phyloP scores from a whole-genome alignment of 2,113 vertebrate genomes.

The Nothoprocta pentlandii region DNA sequence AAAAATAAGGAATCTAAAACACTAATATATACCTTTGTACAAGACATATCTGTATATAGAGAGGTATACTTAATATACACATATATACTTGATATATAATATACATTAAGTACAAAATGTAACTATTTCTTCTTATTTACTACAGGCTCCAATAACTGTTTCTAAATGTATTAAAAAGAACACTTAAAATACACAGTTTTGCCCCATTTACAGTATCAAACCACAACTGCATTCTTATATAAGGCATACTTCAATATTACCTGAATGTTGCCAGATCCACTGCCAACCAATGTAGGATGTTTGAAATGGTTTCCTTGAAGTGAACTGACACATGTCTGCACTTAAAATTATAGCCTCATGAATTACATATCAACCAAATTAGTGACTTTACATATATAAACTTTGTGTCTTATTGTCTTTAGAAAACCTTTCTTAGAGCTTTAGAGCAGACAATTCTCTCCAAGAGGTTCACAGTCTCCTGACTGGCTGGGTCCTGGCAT shows the following conservation, averaged over 20 bases:
- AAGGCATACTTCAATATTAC: neutral
- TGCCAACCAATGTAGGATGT: neutral
- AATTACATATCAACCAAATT: neutral
- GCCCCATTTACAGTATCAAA: neutral
- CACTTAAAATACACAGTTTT: neutral
- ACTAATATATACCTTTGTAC: neutral
- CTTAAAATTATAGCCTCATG: neutral
- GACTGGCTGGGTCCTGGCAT: conserved; percentile 15
- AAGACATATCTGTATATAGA: no score
- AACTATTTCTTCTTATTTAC: neutral
- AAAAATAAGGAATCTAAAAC: neutral
- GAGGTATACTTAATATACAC: no score
- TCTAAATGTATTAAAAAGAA: neutral
- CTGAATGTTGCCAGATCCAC: neutral
- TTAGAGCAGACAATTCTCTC: neutral
- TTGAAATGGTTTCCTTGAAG: neutral
- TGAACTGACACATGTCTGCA: neutral
- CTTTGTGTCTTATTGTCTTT: no score
- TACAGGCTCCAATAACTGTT: neutral
- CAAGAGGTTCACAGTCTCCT: neutral
- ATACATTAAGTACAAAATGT: neutral
- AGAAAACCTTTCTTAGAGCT: no score
- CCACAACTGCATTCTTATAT: neutral
- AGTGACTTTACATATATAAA: neutral
- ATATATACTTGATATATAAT: no score